A percentile compares a stretch with the other conserved stretches of the same genome.
Evolutionary conservation across 1,140 invertebrate species (phyloP).

Genomic region (Gonatopus flavifemur): DNA sequence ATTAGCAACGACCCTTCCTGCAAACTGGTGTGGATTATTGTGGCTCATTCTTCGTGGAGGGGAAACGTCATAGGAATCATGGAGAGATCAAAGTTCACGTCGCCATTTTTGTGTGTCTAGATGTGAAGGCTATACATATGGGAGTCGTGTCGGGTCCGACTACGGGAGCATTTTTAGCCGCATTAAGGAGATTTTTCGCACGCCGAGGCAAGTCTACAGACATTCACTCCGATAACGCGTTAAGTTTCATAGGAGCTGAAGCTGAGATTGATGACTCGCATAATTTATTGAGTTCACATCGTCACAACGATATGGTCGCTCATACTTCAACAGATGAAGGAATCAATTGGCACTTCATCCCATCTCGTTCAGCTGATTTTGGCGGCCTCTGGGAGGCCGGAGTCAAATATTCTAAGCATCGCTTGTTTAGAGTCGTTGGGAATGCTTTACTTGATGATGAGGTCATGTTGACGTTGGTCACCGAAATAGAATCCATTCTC

Average conservation of each 20-base stretch:
- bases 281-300: not conserved
- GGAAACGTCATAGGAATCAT: not conserved
- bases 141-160: not conserved
- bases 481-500: constrained; percentile 13
- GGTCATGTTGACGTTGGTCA: not conserved
- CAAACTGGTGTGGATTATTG: not conserved
- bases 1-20: not conserved
- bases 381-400: constrained; percentile 19
- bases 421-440: constrained; percentile 19
- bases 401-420: constrained; percentile 34
- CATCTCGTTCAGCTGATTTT: constrained; percentile 8
- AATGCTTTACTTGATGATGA: constrained; percentile 15
- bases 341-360: constrained; percentile 10
- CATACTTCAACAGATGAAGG: not conserved
- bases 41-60: not conserved
- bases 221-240: constrained; percentile 11
- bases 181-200: not conserved
- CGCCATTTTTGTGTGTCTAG: not conserved
- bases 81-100: not conserved
- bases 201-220: too few relatives aligned
- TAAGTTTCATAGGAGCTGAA: constrained; percentile 33
- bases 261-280: constrained; percentile 1
- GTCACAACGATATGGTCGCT: not conserved
- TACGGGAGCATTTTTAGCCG: not conserved
- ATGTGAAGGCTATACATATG: not conserved